Base-by-base conservation (phyloP, 2,888 invertebrate species). In the Sinhomidia bicolor region DNA sequence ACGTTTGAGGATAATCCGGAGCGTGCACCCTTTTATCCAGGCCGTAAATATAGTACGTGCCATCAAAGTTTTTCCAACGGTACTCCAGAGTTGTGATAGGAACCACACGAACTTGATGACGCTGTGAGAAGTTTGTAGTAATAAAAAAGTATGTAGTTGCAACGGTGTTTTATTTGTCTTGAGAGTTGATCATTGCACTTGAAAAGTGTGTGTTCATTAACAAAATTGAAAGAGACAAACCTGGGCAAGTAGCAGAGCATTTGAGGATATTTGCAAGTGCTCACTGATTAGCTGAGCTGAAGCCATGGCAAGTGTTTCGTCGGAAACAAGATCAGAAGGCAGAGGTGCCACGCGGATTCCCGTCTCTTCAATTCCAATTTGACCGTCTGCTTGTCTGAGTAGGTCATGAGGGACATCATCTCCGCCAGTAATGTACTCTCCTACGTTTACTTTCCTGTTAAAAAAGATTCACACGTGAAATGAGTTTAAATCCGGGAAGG, bases 331-430 rank as follows among this genome's bases (percentile, higher is more conserved):
- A 29, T 94, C 93, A 4, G 94, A 93, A 91, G 93, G 85, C 26
- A 95, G 93, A 5, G 94, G 94, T 91, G 93, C 93, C 17, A 94
- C 93, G 90, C 93, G 92, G n/a, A 93, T 92, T 9, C 93, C 93
- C 83, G 94, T 94, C 92, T 95, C 94, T 91, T 94, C 94, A 90
- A 94, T 94, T 4, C 94, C 94, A 26, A 94, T 93, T 91, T 94
- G 94, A 12, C 95, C 95, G 1, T 93, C 93, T 5, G 94, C 94
- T 87, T 93, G 93, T 82, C 94, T 92, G 44, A 95, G 93, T 36
- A 94, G 93, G 90, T 94, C 94, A 0, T 94, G 94, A 36, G 94
- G 92, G 29, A 92, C n/a, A 93, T 93, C 82, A 92, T 92, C 90
- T 51, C 90, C 90, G 86, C 92, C 57, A 93, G 93, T 91, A 51